A percentile compares a stretch with the other conserved stretches of the same genome.
Conservation (phyloP, 2,113 vertebrate genomes). For the Nestor notabilis region DNA sequence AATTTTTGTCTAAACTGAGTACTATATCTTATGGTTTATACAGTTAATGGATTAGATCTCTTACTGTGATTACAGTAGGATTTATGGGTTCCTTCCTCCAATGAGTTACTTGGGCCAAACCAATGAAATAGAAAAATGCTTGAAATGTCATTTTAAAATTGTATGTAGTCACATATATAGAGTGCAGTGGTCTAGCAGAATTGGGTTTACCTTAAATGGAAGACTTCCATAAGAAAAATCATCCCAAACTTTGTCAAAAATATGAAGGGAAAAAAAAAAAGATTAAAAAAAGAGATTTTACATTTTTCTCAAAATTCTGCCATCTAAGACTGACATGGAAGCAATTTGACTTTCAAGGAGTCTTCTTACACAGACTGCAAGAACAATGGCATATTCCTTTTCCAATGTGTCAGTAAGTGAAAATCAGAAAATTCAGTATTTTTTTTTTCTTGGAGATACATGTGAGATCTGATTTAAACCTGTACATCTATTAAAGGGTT, state of each 20-base stretch:
- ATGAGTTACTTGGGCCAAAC: not conserved
- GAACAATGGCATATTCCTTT: not conserved
- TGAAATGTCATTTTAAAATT: not conserved
- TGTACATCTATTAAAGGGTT: not conserved
- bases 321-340: not conserved
- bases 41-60: not conserved
- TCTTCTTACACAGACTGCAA: not conserved
- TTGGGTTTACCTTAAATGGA: not conserved
- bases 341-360: not conserved
- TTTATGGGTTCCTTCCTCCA: not conserved
- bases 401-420: not conserved
- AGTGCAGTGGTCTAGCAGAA: not conserved
- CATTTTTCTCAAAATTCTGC: not conserved
- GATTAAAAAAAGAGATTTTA: not conserved
- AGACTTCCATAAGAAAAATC: not conserved
- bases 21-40: not conserved
- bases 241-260: not conserved
- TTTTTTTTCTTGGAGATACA: not conserved
- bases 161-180: not conserved
- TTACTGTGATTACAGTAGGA: fast-evolving
- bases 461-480: not conserved
- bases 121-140: not conserved
- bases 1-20: not conserved
- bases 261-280: not conserved
- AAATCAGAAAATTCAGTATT: not conserved